Evolutionary conservation across 2,888 invertebrate species (phyloP).

Genomic region (Caenorhabditis sp.): DNA sequence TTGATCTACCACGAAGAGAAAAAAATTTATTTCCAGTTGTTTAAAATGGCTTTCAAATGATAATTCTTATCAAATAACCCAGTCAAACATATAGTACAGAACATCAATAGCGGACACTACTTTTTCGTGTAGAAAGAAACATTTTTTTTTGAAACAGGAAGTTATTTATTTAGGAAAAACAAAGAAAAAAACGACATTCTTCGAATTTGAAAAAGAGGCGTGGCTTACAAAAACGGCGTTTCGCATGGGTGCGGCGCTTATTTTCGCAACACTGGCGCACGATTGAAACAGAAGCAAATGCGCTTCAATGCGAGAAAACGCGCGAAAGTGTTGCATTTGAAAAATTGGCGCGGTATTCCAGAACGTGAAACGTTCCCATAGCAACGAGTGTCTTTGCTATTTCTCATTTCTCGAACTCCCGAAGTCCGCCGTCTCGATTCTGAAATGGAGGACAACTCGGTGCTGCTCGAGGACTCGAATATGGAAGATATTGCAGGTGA

Average conservation of each 20-base stretch:
- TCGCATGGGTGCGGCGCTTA: slow-evolving; percentile 23
- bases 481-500: slow-evolving; percentile 28
- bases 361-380: slow-evolving; percentile 24
- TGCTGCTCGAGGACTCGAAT: slow-evolving; percentile 44
- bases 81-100: background rate
- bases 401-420: background rate
- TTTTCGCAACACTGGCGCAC: slow-evolving; percentile 22
- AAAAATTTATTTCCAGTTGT: too few species aligned
- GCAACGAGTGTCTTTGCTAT: slow-evolving; percentile 12
- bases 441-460: slow-evolving; percentile 52
- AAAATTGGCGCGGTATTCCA: background rate
- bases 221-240: background rate
- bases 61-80: too few species aligned
- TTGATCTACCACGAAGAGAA: too few species aligned
- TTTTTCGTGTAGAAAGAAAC: too few species aligned
- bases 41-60: too few species aligned
- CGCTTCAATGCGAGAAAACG: slow-evolving; percentile 7
- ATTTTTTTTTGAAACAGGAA: background rate
- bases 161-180: background rate
- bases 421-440: background rate
- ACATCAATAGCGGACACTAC: too few species aligned
- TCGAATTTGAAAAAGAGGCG: slow-evolving; percentile 47
- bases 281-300: slow-evolving; percentile 2
- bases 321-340: slow-evolving; percentile 4
- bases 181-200: slow-evolving; percentile 21